Evolutionary conservation across 2,888 invertebrate genomes (phyloP), one percentile per base, ranked within the genome.

Genomic region (Cheilosia soror): DNA sequence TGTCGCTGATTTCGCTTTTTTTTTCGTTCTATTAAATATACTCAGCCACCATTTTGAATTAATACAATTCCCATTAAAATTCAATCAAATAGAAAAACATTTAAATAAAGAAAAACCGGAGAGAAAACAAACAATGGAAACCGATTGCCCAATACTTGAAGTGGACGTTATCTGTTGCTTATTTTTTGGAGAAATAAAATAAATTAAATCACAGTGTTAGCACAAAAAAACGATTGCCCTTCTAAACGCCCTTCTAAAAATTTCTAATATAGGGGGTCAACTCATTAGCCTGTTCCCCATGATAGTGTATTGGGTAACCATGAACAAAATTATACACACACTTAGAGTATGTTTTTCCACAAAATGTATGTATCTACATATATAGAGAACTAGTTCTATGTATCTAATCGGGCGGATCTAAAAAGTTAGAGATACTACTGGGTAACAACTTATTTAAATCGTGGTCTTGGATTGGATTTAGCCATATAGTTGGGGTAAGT

Each of bases 51-150:
- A 79, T 71, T 79, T 79, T 58, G 42, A 47, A 49, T 65, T 78
- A 72, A 79, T 79, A 72, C 72, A 79, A 79, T 44, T 44, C 33
- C 79, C 79, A 79, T 79, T 79, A 65, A 79, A 72, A 79, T 79
- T 79, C 79, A 79, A 79, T 79, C 58, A 79, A 60, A 79, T 65
- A 57, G 27, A 31, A 37, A 33, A 25, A 44, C 53, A 7, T 40
- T 9, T 27, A 27, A 27, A n/a, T n/a, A 63, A 40, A 27, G 63
- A 57, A 72, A 58, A 69, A 69, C 44, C 44, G 57, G 25, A 69
- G 57, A 40, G 72, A 49, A 72, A 79, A 79, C 51, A 29, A 49
- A 78, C 78, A 78, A 78, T 78, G 47, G 37, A 77, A 42, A 29
- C 11, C 25, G 47, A 79, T 53, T 72, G 57, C 65, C 65, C 31